Percentiles rank a stretch among this genome's conserved stretches.
Evolutionary conservation across 2,113 vertebrate species (phyloP).

Genomic region (Calypte anna): DNA sequence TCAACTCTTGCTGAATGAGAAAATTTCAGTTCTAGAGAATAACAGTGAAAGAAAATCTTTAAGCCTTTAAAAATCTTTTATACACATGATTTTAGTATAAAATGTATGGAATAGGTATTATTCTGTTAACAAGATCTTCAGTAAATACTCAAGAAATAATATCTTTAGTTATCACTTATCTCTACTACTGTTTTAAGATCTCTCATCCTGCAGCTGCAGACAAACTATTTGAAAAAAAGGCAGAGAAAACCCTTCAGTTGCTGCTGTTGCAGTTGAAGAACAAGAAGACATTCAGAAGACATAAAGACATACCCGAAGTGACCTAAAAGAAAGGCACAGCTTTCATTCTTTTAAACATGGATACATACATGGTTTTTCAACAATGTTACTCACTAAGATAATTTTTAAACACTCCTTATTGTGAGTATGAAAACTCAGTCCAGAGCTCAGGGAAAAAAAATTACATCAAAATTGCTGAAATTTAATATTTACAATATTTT

Average conservation of each 20-base stretch:
- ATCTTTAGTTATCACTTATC: neutral
- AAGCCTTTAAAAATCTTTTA: neutral
- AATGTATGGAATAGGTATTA: neutral
- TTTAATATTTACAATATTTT: neutral
- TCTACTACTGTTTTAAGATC: neutral
- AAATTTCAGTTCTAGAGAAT: conserved; percentile 1
- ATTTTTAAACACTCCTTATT: neutral
- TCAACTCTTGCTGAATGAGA: conserved; percentile 19
- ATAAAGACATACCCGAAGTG: neutral
- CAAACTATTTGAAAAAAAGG: neutral
- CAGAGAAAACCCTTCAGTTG: neutral
- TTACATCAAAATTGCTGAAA: neutral
- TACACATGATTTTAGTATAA: neutral
- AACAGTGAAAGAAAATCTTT: neutral
- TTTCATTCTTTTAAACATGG: neutral
- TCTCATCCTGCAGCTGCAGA: neutral
- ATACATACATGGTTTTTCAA: neutral
- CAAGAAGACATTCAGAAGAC: neutral
- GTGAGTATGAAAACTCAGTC: neutral
- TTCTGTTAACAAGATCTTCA: neutral
- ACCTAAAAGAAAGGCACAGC: neutral
- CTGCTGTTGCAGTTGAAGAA: neutral
- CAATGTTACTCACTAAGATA: neutral
- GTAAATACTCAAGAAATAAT: neutral
- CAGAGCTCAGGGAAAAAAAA: neutral